Conservation (phyloP, 2,113 vertebrate species). For the Triplophysa dalaica region DNA sequence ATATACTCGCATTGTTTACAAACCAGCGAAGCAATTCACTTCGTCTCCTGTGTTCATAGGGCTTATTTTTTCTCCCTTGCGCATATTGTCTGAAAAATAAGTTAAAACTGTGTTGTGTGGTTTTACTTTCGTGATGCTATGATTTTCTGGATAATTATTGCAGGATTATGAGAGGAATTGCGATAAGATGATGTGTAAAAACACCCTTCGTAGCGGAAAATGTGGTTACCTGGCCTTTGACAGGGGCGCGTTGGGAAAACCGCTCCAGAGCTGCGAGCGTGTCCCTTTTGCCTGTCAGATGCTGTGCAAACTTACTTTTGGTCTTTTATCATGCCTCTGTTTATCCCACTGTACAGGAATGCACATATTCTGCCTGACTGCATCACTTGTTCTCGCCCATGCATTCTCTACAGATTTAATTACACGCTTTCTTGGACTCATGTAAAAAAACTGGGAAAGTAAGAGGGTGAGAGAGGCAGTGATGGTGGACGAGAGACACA, state of each 20-base stretch:
- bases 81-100: constrained; percentile 4
- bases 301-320: constrained; percentile 59
- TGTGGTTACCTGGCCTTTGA: constrained; percentile 45
- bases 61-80: background rate
- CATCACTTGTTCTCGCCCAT: constrained; percentile 72
- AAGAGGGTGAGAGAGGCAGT: constrained; percentile 8
- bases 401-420: constrained; percentile 74
- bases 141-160: constrained; percentile 32
- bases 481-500: constrained; percentile 21
- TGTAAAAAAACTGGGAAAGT: constrained; percentile 56
- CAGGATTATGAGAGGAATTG: background rate
- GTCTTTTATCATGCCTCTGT: constrained; percentile 64
- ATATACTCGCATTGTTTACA: constrained; percentile 53
- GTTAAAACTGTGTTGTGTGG: background rate
- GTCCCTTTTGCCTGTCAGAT: constrained; percentile 56
- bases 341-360: constrained; percentile 70
- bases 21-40: constrained; percentile 47
- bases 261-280: constrained; percentile 13
- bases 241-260: constrained; percentile 54
- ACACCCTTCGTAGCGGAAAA: constrained; percentile 37
- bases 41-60: background rate
- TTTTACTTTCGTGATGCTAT: background rate
- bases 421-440: constrained; percentile 73
- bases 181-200: constrained; percentile 28
- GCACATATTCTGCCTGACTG: constrained; percentile 70